Evolutionary conservation across 1,140 invertebrate species (phyloP).

Genomic region (Adoxophyes honmai): DNA sequence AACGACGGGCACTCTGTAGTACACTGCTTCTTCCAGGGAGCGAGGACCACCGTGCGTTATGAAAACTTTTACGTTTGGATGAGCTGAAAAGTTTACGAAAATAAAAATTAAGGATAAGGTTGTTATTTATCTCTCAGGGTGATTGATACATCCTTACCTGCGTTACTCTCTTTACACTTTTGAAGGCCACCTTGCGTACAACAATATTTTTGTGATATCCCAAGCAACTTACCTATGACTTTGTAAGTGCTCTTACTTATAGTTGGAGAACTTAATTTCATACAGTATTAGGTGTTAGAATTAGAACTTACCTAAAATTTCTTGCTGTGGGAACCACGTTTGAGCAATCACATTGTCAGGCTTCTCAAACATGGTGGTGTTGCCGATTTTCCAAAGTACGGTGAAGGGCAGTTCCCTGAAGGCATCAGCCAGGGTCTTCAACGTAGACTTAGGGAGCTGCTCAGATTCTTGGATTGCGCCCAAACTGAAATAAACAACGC

Average conservation of each 20-base stretch:
- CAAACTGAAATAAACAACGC: slow-evolving; percentile 76
- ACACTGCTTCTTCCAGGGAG: slow-evolving; percentile 84
- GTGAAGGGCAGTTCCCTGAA: slow-evolving; percentile 75
- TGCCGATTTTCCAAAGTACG: slow-evolving; percentile 80
- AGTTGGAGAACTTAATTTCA: no score
- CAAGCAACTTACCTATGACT: no score
- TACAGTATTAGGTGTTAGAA: no score
- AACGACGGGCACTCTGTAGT: slow-evolving; percentile 83
- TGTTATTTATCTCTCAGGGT: no score
- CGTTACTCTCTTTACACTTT: no score
- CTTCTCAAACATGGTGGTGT: slow-evolving; percentile 60
- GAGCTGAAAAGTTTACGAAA: slow-evolving; percentile 68
- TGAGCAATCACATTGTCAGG: slow-evolving; percentile 73
- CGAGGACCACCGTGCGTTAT: slow-evolving; percentile 85
- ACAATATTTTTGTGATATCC: no score
- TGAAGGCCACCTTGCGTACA: no score
- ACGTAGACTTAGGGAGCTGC: slow-evolving; percentile 51
- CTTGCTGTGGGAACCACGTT: slow-evolving; percentile 80
- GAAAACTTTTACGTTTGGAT: slow-evolving; percentile 82
- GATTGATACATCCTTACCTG: no score
- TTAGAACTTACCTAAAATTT: slow-evolving; percentile 78
- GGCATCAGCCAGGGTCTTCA: slow-evolving; percentile 60
- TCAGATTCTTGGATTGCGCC: slow-evolving; percentile 72
- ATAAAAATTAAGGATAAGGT: no score
- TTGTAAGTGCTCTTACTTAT: no score